phyloP scores from a whole-genome alignment of 2,797 vertebrate genomes.

The Octomys mimax region DNA sequence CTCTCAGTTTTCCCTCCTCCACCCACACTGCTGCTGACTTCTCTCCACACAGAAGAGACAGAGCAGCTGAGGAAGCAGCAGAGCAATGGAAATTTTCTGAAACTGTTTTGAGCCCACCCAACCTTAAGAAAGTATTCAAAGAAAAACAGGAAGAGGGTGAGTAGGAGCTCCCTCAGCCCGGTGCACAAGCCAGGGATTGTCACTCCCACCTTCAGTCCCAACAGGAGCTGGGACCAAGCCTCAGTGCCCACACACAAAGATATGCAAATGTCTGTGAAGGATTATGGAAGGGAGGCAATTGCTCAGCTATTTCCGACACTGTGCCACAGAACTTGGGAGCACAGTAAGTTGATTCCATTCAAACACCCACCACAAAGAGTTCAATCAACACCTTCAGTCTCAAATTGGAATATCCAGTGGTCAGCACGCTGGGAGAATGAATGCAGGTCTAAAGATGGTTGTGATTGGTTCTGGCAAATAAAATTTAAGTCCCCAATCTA shows the following conservation, averaged over 20 bases:
- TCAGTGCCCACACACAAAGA: slow-evolving; percentile 67
- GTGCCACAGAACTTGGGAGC: background rate
- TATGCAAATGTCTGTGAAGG: slow-evolving; percentile 68
- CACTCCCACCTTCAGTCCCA: slow-evolving; percentile 72
- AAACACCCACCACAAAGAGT: background rate
- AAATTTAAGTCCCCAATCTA: background rate
- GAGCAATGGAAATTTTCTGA: slow-evolving; percentile 80
- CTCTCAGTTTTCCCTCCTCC: slow-evolving; percentile 88
- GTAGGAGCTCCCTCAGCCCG: slow-evolving; percentile 72
- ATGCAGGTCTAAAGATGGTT: background rate
- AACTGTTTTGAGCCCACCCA: slow-evolving; percentile 82
- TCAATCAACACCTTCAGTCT: slow-evolving; percentile 17
- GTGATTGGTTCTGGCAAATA: background rate
- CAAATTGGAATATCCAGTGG: slow-evolving; percentile 52
- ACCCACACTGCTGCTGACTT: slow-evolving; percentile 88
- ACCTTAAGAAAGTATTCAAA: slow-evolving; percentile 82
- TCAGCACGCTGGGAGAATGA: background rate
- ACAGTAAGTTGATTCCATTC: slow-evolving; percentile 39
- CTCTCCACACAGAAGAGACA: slow-evolving; percentile 85
- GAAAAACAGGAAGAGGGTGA: slow-evolving; percentile 78
- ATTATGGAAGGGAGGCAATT: slow-evolving; percentile 66
- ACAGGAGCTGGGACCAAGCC: slow-evolving; percentile 55
- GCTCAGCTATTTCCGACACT: slow-evolving; percentile 68
- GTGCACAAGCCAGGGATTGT: slow-evolving; percentile 65
- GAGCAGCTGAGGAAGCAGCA: slow-evolving; percentile 86